Conservation (phyloP, 2,797 vertebrate genomes). For the Luscinia megarhynchos region DNA sequence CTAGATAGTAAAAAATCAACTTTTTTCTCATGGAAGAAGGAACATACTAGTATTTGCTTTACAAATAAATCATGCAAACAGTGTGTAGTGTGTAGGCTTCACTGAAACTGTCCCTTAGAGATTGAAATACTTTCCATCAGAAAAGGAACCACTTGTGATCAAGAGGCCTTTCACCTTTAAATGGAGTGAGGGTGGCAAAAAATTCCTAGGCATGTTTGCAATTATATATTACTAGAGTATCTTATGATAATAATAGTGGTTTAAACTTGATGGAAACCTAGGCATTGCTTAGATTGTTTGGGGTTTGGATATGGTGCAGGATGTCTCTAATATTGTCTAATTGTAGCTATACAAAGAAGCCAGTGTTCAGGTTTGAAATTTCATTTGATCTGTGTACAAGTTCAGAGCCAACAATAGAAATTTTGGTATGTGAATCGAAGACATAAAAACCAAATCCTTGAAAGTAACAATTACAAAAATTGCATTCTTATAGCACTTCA, state of each 20-base stretch:
- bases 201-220: background rate
- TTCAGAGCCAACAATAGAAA: background rate
- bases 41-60: background rate
- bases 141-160: background rate
- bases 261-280: background rate
- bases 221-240: background rate
- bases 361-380: background rate
- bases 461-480: background rate
- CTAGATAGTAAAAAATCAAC: background rate
- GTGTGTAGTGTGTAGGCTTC: background rate
- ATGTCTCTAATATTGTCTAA: background rate
- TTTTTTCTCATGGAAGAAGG: background rate
- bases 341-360: background rate
- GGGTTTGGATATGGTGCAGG: background rate
- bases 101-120: background rate
- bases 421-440: background rate
- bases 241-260: background rate
- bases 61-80: background rate
- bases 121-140: background rate
- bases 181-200: background rate
- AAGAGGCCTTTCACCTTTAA: background rate
- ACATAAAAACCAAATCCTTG: background rate
- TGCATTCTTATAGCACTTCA: background rate
- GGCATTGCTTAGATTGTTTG: background rate
- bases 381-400: background rate